Evolutionary conservation across 2,888 invertebrate species (phyloP), one percentile per base, ranked within the genome.

Genomic region (Dinocampus coccinellae): DNA sequence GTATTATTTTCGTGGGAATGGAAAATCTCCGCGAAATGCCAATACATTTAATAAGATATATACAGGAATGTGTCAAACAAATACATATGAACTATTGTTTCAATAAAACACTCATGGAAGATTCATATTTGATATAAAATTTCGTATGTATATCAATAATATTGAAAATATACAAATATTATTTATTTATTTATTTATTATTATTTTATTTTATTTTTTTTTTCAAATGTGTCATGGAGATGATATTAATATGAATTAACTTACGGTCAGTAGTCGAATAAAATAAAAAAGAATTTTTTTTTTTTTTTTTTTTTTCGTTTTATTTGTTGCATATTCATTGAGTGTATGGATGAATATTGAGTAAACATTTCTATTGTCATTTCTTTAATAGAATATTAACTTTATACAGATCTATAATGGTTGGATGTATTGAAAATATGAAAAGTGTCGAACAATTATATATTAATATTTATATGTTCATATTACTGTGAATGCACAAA

Each of bases 1-100:
- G 82, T 39, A 20, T 83, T 84, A 85, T 85, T 86, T 85, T 84
- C 83, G 82, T 83, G 83, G 80, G 83, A 83, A 75, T 73, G 72
- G 73, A 83, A 84, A 82, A 81, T 82, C 79, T 73, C 74, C 75
- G 77, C 74, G 77, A 71, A 78, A 77, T 75, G 67, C 61, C 16
- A 47, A 47, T 64, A 53, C 33, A 29, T 42, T n/a, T 33, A 11
- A 7, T 64, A 58, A 70, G 63, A 2, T 11, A n/a, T 26, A 11
- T 29, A 26, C 47, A 42, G 29, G 20, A 33, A 57, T 57, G 26
- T 26, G 29, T 57, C 52, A 11, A 55, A 60, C 47, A n/a, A 20
- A 47, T 47, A 6, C 6, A 3, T n/a, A 13, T 22, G 39, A 58
- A 10, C 20, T 69, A 42, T n/a, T n/a, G n/a, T n/a, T n/a, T n/a